Conservation (phyloP, 2,113 vertebrate species). For the Percina caprodes region DNA sequence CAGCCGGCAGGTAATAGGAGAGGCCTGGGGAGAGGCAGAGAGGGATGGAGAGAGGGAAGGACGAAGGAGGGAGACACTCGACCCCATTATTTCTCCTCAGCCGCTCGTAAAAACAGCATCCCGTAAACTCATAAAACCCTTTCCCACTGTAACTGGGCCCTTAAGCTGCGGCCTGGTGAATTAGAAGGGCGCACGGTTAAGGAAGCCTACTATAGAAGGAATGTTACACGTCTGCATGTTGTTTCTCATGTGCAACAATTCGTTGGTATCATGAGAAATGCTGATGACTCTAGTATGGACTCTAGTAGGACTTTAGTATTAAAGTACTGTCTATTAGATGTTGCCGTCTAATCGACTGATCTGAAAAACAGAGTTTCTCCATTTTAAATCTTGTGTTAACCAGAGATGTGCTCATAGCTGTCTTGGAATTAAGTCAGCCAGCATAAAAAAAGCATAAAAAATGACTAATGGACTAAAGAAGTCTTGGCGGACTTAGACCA, state of each 20-base stretch:
- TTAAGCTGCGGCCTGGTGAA: conserved; percentile 66
- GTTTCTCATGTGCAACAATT: conserved; percentile 5
- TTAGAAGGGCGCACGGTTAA: conserved; percentile 56
- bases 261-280: background rate
- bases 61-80: conserved; percentile 76
- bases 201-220: conserved; percentile 42
- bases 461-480: too few species aligned
- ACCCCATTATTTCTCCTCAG: conserved; percentile 82
- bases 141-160: conserved; percentile 73
- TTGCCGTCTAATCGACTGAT: too few species aligned
- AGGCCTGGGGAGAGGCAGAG: conserved; percentile 70
- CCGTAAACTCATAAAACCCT: conserved; percentile 78
- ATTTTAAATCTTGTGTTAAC: too few species aligned
- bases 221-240: conserved; percentile 29
- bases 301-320: too few species aligned
- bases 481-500: too few species aligned
- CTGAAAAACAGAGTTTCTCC: too few species aligned
- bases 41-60: conserved; percentile 68
- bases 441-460: too few species aligned
- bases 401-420: too few species aligned
- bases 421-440: too few species aligned
- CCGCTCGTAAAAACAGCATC: conserved; percentile 80
- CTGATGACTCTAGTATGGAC: background rate
- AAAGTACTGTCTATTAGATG: too few species aligned
- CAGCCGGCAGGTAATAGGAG: conserved; percentile 82